Evolutionary conservation across 2,797 vertebrate genomes (phyloP).

Genomic region (Enoplosus armatus): DNA sequence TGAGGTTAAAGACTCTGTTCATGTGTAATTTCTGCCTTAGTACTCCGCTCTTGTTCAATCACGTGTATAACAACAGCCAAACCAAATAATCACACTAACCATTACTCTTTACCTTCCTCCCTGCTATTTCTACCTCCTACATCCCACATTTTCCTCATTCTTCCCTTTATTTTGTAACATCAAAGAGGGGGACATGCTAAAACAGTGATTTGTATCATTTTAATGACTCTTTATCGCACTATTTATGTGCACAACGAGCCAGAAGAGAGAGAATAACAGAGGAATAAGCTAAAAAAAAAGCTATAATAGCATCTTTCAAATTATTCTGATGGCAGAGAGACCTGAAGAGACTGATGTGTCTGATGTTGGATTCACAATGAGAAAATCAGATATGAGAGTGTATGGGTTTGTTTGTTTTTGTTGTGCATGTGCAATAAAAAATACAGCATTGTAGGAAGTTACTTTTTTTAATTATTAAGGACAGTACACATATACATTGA

Average conservation of each 20-base stretch:
- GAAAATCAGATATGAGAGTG: background rate
- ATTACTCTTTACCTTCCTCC: conserved; percentile 8
- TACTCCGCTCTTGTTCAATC: conserved; percentile 8
- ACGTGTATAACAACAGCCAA: conserved; percentile 7
- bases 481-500: background rate
- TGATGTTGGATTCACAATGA: background rate
- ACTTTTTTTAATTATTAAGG: background rate
- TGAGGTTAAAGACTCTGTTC: conserved; percentile 13
- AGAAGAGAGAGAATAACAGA: conserved; percentile 16
- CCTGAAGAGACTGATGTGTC: background rate
- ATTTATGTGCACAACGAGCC: conserved; percentile 16
- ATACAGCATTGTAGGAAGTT: no score
- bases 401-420: no score
- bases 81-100: conserved; percentile 11
- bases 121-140: background rate
- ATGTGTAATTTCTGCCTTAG: conserved; percentile 30
- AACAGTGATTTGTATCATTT: conserved; percentile 23
- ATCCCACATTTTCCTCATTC: background rate
- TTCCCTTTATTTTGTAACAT: background rate
- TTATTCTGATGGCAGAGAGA: background rate
- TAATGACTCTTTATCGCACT: conserved; percentile 27
- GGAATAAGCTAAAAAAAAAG: background rate
- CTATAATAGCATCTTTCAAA: conserved; percentile 26
- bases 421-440: background rate
- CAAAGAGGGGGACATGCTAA: conserved; percentile 3